Percentiles rank a stretch among this genome's conserved stretches.
Evolutionary conservation across 2,113 vertebrate species (phyloP).

Genomic region (Ailuropoda melanoleuca): DNA sequence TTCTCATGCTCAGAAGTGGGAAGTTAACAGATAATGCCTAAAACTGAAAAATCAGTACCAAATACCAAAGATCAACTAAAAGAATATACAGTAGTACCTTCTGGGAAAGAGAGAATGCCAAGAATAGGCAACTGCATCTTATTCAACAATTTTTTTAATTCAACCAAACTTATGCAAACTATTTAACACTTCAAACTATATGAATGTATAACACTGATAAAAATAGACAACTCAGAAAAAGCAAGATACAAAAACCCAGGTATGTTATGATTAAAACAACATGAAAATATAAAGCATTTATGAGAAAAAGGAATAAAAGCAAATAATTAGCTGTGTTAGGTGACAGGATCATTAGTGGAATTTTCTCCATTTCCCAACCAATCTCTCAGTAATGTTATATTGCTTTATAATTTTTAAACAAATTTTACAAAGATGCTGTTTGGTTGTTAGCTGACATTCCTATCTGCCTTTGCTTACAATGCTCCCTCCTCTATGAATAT

Average conservation of each 20-base stretch:
- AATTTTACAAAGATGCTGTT: not conserved
- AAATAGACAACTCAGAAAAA: not conserved
- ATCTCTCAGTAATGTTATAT: not conserved
- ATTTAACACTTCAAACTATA: conserved; percentile 17
- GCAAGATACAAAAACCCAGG: not conserved
- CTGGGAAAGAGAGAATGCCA: conserved; percentile 9
- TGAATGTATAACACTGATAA: not conserved
- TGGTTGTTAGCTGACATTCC: not conserved
- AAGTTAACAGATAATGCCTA: conserved; percentile 50
- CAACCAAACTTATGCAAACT: conserved; percentile 20
- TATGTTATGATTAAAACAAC: not conserved
- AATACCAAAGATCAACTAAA: conserved; percentile 36
- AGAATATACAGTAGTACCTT: conserved; percentile 24
- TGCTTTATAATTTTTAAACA: not conserved
- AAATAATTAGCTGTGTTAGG: not conserved
- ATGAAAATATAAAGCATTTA: not conserved
- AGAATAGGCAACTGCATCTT: not conserved
- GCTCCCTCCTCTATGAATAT: not conserved
- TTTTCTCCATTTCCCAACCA: conserved; percentile 7
- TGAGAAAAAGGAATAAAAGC: conserved; percentile 9
- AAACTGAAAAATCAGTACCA: conserved; percentile 45
- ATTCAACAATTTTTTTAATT: not conserved
- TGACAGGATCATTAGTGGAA: not conserved
- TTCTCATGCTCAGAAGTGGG: conserved; percentile 24
- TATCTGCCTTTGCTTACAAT: not conserved